These are phyloP conservation scores for Crematogaster levior DNA, from an alignment of 2,888 invertebrate genomes.

Conservation along the genomic window DNA sequence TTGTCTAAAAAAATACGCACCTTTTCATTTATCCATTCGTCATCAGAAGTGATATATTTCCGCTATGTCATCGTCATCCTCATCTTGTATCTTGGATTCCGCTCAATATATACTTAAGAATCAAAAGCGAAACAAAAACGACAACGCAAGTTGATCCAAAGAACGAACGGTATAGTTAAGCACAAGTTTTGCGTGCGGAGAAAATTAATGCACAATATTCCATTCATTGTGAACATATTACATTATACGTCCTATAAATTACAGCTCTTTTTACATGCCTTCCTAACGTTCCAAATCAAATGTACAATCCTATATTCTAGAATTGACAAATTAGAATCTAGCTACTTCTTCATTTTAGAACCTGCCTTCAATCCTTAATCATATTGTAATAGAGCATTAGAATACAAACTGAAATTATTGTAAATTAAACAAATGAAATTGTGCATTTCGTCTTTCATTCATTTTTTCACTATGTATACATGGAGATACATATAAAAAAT, in stretches of 20 bases:
- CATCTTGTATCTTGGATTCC: conserved; percentile 22
- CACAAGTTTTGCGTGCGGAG: conserved; percentile 65
- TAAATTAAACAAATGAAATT: conserved; percentile 10
- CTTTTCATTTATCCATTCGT: conserved; percentile 26
- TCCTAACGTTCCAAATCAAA: not conserved
- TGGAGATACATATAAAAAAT: not conserved
- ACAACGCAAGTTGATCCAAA: conserved; percentile 78
- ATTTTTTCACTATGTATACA: not conserved
- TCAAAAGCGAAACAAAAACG: conserved; percentile 80
- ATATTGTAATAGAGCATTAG: not conserved
- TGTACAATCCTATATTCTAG: not conserved
- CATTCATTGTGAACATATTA: conserved; percentile 29
- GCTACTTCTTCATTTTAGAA: not conserved
- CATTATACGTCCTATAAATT: not conserved
- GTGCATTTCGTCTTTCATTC: not conserved
- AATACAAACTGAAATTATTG: not conserved
- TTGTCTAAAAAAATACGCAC: conserved; percentile 45
- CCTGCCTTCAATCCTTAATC: not conserved
- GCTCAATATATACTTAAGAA: conserved; percentile 55
- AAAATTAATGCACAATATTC: conserved; percentile 63
- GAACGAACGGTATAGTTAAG: conserved; percentile 64
- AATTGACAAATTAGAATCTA: not conserved
- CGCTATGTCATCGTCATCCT: conserved; percentile 4
- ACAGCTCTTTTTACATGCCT: not conserved
- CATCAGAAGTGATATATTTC: conserved; percentile 25